Percentiles rank a stretch among this genome's conserved stretches.
phyloP scores from a whole-genome alignment of 2,797 vertebrate species.

The Sphaeramia orbicularis region DNA sequence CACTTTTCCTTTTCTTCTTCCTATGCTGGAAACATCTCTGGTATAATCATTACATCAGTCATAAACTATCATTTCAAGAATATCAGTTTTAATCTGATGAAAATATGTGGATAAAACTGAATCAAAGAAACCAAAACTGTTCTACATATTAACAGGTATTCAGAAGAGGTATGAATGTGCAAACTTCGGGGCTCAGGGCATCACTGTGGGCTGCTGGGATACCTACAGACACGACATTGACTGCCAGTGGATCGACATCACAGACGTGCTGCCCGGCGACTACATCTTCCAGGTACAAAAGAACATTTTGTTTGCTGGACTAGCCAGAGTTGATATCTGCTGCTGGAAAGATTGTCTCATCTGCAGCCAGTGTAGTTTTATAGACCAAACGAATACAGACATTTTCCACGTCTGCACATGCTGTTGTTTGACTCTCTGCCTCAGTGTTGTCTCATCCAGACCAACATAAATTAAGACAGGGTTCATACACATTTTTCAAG shows the following conservation, averaged over 20 bases:
- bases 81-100: constrained; percentile 2
- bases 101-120: not conserved
- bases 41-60: no score
- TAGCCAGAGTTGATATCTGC: constrained; percentile 20
- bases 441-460: not conserved
- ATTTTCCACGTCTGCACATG: constrained; percentile 20
- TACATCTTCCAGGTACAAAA: constrained; percentile 91
- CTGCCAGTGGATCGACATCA: constrained; percentile 98
- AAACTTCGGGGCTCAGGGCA: constrained; percentile 96
- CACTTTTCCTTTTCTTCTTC: no score
- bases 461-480: not conserved
- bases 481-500: no score
- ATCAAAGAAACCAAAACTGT: not conserved
- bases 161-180: constrained; percentile 92
- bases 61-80: not conserved
- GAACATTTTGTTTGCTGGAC: not conserved
- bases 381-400: constrained; percentile 31
- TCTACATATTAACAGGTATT: constrained; percentile 72
- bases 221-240: constrained; percentile 97
- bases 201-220: constrained; percentile 95
- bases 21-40: no score
- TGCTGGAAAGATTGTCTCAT: constrained; percentile 32
- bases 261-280: constrained; percentile 91
- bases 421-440: constrained; percentile 13
- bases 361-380: constrained; percentile 15